Conservation (phyloP, 2,113 vertebrate genomes). For the Andinoacara biseriatus region DNA sequence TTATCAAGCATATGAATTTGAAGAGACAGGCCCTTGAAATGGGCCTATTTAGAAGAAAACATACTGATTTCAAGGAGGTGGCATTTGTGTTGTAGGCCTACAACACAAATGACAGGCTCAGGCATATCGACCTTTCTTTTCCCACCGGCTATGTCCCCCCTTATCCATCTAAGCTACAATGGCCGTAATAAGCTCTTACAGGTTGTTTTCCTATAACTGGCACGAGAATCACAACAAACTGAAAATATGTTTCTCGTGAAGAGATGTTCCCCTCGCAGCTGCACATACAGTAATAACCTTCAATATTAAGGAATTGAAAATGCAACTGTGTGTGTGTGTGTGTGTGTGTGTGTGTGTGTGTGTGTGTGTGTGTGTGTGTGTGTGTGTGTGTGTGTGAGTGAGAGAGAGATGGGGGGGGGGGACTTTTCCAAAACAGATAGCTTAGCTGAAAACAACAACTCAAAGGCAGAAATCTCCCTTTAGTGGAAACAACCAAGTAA, state of each 20-base stretch:
- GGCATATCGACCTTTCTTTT: background rate
- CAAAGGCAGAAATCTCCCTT: background rate
- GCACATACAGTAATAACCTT: background rate
- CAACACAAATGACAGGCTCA: background rate
- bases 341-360: background rate
- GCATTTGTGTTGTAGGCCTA: background rate
- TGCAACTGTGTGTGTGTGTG: background rate
- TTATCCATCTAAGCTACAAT: background rate
- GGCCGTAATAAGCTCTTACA: background rate
- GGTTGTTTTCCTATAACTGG: slow-evolving; percentile 2
- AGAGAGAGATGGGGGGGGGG: too few species aligned
- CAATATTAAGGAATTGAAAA: slow-evolving; percentile 23
- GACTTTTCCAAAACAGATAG: slow-evolving; percentile 21
- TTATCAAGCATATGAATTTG: background rate
- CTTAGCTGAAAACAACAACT: slow-evolving; percentile 22
- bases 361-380: too few species aligned
- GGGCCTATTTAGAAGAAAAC: background rate
- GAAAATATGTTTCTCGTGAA: background rate
- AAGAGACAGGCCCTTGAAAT: background rate
- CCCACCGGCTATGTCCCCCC: too few species aligned
- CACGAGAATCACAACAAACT: background rate
- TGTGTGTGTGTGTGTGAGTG: too few species aligned
- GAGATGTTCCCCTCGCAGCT: slow-evolving; percentile 24
- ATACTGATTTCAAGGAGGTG: background rate
- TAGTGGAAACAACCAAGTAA: slow-evolving; percentile 12